These are phyloP conservation scores for Corvus moneduloides DNA, from an alignment of 2,113 vertebrate species.

Conservation along the genomic window DNA sequence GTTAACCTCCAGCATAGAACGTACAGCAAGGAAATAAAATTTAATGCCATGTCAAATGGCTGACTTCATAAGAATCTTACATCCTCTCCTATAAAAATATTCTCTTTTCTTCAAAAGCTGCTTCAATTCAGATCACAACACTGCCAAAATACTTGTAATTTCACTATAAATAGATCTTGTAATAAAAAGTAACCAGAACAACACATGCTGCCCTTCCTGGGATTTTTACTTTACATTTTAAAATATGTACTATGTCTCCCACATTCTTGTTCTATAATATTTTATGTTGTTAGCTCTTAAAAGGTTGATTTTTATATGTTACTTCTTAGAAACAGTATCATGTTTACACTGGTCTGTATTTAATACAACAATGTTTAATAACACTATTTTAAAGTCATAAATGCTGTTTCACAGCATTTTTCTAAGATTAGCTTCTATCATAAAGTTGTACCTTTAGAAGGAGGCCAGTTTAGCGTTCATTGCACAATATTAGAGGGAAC, in stretches of 20 bases:
- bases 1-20: background rate
- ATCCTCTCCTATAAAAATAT: slow-evolving; percentile 4
- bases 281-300: background rate
- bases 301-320: background rate
- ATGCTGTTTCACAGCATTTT: background rate
- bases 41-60: background rate
- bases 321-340: background rate
- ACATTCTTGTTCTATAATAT: background rate
- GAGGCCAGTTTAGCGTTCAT: background rate
- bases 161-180: background rate
- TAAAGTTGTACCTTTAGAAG: background rate
- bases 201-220: background rate
- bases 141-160: slow-evolving; percentile 7
- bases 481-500: background rate
- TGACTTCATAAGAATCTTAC: background rate
- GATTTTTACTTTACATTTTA: background rate
- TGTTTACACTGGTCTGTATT: background rate
- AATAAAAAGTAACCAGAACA: background rate
- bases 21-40: slow-evolving; percentile 10
- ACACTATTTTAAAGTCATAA: background rate
- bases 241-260: background rate
- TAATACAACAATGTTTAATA: background rate
- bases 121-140: background rate
- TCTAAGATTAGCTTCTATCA: background rate
- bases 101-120: slow-evolving; percentile 23